A percentile compares a stretch with the other conserved stretches of the same genome.
Conservation (phyloP, 1,140 invertebrate genomes). For the Scaptomyza montana region DNA sequence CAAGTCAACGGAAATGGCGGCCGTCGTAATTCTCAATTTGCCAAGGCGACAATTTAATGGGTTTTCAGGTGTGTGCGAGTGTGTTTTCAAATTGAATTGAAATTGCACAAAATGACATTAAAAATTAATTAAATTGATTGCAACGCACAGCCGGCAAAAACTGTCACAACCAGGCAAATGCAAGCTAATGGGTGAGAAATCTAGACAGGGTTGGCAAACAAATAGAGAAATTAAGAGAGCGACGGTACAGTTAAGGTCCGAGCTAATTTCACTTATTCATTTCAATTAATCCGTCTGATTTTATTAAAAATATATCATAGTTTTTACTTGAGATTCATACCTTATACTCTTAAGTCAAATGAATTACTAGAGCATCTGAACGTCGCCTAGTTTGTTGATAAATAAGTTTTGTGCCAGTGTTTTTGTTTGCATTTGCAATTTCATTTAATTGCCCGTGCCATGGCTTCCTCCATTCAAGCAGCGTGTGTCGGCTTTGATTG, state of each 20-base stretch:
- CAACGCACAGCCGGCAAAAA: constrained; percentile 44
- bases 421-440: constrained; percentile 61
- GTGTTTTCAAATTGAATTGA: constrained; percentile 78
- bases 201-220: not conserved
- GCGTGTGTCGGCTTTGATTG: constrained; percentile 54
- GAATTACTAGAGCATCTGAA: constrained; percentile 25
- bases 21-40: constrained; percentile 80
- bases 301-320: no score
- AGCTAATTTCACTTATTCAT: constrained; percentile 30
- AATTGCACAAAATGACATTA: constrained; percentile 77
- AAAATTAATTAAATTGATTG: constrained; percentile 82
- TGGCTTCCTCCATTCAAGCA: constrained; percentile 7
- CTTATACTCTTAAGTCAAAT: no score
- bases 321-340: no score
- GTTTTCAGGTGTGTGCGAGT: constrained; percentile 68
- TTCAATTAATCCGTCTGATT: not conserved
- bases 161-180: constrained; percentile 46
- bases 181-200: constrained; percentile 22
- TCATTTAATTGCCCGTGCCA: constrained; percentile 49
- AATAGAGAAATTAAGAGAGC: constrained; percentile 3
- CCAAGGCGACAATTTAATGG: constrained; percentile 80
- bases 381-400: not conserved
- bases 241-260: not conserved
- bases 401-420: constrained; percentile 4
- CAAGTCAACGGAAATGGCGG: constrained; percentile 49